Conservation (phyloP, 2,888 invertebrate genomes). For the Tineola bisselliella region DNA sequence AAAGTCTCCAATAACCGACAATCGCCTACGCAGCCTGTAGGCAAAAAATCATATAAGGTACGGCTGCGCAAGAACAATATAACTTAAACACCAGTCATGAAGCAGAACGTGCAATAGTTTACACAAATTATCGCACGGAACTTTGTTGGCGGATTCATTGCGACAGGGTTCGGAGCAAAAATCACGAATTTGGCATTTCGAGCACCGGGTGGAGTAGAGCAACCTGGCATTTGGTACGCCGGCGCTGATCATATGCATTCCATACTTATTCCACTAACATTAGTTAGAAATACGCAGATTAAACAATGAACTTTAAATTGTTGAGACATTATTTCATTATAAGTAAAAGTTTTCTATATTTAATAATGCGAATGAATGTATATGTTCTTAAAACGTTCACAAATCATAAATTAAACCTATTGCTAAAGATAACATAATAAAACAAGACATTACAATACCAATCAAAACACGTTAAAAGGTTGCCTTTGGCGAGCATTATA, state of each 20-base stretch:
- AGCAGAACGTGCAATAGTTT: conserved; percentile 11
- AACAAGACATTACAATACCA: conserved; percentile 10
- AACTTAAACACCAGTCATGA: neutral
- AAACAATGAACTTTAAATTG: conserved; percentile 5
- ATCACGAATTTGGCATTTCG: conserved; percentile 14
- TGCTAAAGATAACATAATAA: neutral
- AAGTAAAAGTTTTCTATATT: too few species aligned
- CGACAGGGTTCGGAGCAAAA: conserved; percentile 12
- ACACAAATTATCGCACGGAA: conserved; percentile 13
- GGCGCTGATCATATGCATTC: conserved; percentile 10
- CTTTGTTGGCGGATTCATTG: neutral
- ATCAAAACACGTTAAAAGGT: conserved; percentile 1
- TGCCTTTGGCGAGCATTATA: neutral
- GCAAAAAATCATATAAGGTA: conserved; percentile 9
- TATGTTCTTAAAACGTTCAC: neutral
- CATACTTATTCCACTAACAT: neutral
- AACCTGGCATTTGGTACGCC: conserved; percentile 11
- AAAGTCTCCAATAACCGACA: neutral
- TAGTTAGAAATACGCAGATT: neutral
- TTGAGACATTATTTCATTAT: neutral
- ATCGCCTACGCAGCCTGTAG: neutral
- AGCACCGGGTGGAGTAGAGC: conserved; percentile 7
- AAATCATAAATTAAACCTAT: neutral
- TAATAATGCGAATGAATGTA: too few species aligned
- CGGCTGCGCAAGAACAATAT: conserved; percentile 1